These are phyloP conservation scores for Caenorhabditis doughertyi DNA, from an alignment of 2,888 invertebrate genomes.

Conservation along the genomic window DNA sequence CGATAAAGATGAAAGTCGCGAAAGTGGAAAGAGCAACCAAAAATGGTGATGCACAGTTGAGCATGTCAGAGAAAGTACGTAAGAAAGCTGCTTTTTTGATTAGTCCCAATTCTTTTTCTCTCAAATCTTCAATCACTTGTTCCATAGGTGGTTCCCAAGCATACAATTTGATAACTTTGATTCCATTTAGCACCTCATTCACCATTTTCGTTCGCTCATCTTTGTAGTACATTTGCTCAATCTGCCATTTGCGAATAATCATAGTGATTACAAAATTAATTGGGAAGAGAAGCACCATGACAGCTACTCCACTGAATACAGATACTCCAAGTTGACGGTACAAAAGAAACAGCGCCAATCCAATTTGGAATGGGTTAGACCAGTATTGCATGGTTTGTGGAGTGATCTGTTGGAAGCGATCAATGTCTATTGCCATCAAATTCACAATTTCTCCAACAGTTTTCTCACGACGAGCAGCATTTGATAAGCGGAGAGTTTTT, in stretches of 20 bases:
- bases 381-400: conserved; percentile 82
- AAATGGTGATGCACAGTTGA: conserved; percentile 81
- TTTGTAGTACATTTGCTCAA: conserved; percentile 93
- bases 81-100: conserved; percentile 80
- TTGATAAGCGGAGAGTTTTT: conserved; percentile 84
- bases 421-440: conserved; percentile 85
- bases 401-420: conserved; percentile 83
- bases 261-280: conserved; percentile 82
- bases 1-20: conserved; percentile 78
- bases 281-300: conserved; percentile 93
- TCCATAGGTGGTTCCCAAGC: conserved; percentile 85
- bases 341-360: conserved; percentile 82
- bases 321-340: conserved; percentile 87
- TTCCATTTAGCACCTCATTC: conserved; percentile 94
- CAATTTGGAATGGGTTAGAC: conserved; percentile 79
- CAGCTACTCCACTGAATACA: conserved; percentile 94
- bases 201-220: conserved; percentile 94
- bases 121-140: conserved; percentile 76
- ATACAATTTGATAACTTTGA: conserved; percentile 86
- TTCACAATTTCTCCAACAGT: conserved; percentile 85
- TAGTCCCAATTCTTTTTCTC: conserved; percentile 77
- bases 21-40: conserved; percentile 82
- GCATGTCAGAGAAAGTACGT: conserved; percentile 81
- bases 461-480: conserved; percentile 84
- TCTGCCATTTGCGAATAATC: conserved; percentile 81